Evolutionary conservation across 2,888 invertebrate species (phyloP).

Genomic region (Andrena haemorrhoa): DNA sequence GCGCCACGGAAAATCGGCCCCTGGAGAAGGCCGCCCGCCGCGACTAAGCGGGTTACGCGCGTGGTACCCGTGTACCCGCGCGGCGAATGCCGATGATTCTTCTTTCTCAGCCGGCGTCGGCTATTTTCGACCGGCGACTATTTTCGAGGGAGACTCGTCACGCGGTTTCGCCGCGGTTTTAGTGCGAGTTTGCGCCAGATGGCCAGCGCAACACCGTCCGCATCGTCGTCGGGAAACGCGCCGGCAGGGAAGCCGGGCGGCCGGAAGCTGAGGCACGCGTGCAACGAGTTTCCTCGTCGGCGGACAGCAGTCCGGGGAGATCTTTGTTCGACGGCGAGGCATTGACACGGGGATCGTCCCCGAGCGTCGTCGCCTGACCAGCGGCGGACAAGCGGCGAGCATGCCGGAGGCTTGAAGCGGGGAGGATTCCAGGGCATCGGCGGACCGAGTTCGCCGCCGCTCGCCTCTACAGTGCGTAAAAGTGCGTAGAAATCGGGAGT

Average conservation of each 20-base stretch:
- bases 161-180: conserved; percentile 81
- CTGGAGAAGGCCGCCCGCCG: conserved; percentile 70
- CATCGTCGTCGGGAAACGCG: conserved; percentile 59
- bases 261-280: conserved; percentile 51
- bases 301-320: background rate
- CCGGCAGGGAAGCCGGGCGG: conserved; percentile 58
- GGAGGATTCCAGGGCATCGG: conserved; percentile 5
- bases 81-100: conserved; percentile 75
- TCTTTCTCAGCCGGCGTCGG: conserved; percentile 78
- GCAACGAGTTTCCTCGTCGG: conserved; percentile 20
- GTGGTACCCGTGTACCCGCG: conserved; percentile 60
- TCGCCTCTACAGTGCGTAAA: conserved; percentile 2
- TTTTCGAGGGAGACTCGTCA: conserved; percentile 81
- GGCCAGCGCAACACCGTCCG: conserved; percentile 77
- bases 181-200: conserved; percentile 81
- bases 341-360: no score
- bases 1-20: conserved; percentile 52
- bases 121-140: conserved; percentile 83
- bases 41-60: conserved; percentile 49
- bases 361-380: background rate
- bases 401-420: conserved; percentile 1
- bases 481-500: background rate
- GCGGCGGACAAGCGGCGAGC: background rate
- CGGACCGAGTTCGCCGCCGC: background rate
- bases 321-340: background rate